Evolutionary conservation across 2,888 invertebrate genomes (phyloP), one percentile per base, ranked within the genome.

Genomic region (Zygothrica quintamaculata): DNA sequence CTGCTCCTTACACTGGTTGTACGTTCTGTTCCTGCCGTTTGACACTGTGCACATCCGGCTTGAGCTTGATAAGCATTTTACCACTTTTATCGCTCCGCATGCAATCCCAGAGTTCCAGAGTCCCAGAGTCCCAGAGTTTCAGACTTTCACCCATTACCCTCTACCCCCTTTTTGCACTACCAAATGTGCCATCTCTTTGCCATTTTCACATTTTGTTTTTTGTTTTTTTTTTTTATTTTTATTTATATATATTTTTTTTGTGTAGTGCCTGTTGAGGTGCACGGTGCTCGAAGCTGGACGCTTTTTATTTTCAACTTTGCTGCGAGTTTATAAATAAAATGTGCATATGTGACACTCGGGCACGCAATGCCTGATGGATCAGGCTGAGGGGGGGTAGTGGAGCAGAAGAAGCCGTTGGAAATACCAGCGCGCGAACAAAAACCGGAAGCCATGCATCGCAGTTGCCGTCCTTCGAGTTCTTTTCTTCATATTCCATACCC

Each of bases 341-440:
- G 85, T 84, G 80, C 85, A 87, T 81, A 73, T 79, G 78, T 66
- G 76, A 87, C 85, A 87, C 75, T 71, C 59, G 81, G 36, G 66
- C 87, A 82, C 81, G 77, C 75, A 84, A 79, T 56, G 58, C 51
- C 13, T 34, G 47, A 43, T 42, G 31, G 7, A 25, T 43, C 25
- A 15, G 15, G 15, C 15, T 13, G 42, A 22, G 18, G 39, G 43
- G 29, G 58, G 55, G n/a, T 31, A 29, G 42, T 16, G 46, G 37
- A 29, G 26, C 46, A 33, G 36, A 39, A 51, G 42, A 43, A 13
- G 57, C 33, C 29, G 46, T 44, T 56, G 33, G 43, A 64, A 76
- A 84, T 80, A 82, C 85, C 73, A 82, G 82, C 52, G 87, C 70
- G 87, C 70, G 85, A 82, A 82, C 84, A 77, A 84, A 87, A 84